These are phyloP conservation scores for Temnopleurus reevesii DNA, from an alignment of 53 echinoderm and acorn worm genomes.

Conservation along the genomic window DNA sequence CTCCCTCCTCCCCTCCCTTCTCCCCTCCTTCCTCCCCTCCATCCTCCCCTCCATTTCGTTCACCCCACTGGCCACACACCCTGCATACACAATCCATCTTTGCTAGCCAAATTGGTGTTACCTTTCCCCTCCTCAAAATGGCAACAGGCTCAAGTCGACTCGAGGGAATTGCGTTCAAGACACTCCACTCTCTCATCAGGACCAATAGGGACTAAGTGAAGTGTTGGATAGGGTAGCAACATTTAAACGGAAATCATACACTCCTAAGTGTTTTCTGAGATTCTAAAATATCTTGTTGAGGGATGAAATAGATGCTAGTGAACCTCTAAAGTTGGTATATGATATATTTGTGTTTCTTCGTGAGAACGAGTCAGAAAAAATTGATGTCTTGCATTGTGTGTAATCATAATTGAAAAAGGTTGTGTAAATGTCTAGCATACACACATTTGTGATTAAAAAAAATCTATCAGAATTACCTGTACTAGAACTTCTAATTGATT, in stretches of 20 bases:
- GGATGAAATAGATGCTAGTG: background rate
- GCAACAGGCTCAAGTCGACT: background rate
- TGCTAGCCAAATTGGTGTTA: background rate
- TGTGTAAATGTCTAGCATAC: too few species aligned
- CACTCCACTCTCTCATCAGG: background rate
- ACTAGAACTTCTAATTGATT: too few species aligned
- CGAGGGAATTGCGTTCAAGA: background rate
- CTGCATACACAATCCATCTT: background rate
- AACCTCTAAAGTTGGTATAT: too few species aligned
- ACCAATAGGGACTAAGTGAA: conserved; percentile 5
- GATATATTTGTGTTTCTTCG: too few species aligned
- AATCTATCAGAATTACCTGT: too few species aligned
- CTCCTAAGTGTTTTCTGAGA: background rate
- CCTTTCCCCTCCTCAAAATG: background rate
- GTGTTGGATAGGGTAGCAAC: background rate
- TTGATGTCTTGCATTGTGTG: too few species aligned
- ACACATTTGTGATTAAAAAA: too few species aligned
- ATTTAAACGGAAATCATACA: conserved; percentile 15
- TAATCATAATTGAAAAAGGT: too few species aligned
- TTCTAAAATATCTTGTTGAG: conserved; percentile 1
- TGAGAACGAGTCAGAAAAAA: too few species aligned
- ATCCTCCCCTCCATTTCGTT: background rate
- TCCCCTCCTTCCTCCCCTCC: background rate
- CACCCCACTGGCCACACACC: background rate
- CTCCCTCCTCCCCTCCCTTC: background rate